Evolutionary conservation across 37 sponge, comb jelly and placozoan species (phyloP).

Genomic region (Ianthella basta): DNA sequence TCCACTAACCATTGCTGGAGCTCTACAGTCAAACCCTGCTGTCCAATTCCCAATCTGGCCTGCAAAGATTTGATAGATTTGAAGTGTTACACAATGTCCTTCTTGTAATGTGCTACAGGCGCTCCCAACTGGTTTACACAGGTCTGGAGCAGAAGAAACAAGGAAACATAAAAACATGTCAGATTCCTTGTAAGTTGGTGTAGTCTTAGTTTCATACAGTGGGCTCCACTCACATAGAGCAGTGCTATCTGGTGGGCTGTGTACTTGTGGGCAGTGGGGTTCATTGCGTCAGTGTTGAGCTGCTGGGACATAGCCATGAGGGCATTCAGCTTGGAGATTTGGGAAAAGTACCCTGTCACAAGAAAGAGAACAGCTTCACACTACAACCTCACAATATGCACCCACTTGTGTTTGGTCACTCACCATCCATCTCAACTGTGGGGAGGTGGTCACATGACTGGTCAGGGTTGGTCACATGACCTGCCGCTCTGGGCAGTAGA

Average conservation of each 20-base stretch:
- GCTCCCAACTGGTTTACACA: conserved; percentile 42
- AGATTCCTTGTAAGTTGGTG: too few species aligned
- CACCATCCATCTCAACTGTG: conserved; percentile 54
- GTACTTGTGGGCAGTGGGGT: conserved; percentile 73
- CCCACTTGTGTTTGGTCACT: too few species aligned
- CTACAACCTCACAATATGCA: too few species aligned
- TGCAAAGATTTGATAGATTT: conserved; percentile 51
- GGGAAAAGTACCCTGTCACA: conserved; percentile 65
- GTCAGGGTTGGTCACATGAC: conserved; percentile 44
- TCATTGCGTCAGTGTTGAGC: conserved; percentile 54
- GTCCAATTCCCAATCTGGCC: conserved; percentile 6
- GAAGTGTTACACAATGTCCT: conserved; percentile 61
- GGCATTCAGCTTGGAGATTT: conserved; percentile 53
- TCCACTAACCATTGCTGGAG: conserved; percentile 55
- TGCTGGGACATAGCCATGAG: conserved; percentile 68
- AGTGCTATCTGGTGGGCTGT: conserved; percentile 80
- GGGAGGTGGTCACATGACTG: neutral
- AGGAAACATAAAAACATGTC: too few species aligned
- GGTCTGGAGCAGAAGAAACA: conserved; percentile 36
- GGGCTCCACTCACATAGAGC: conserved; percentile 56
- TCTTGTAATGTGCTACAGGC: conserved; percentile 49
- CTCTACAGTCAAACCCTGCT: conserved; percentile 34
- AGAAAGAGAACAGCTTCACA: too few species aligned
- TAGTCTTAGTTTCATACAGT: too few species aligned
- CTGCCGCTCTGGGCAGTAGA: conserved; percentile 60